These are phyloP conservation scores for Drosophila repletoides DNA, from an alignment of 1,140 invertebrate species.

Conservation along the genomic window DNA sequence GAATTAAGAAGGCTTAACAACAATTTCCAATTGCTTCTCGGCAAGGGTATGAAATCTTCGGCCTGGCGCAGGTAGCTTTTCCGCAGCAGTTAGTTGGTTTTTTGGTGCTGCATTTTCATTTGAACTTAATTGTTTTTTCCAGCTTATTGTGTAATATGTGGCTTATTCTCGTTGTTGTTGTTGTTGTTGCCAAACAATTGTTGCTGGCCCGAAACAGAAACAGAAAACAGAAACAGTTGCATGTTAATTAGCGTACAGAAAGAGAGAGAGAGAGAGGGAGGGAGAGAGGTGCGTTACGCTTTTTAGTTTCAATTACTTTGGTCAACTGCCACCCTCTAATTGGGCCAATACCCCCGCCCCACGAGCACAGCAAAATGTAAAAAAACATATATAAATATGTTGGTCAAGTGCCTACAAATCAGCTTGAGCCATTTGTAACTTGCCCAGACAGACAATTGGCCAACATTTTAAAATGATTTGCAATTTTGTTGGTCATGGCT, in stretches of 20 bases:
- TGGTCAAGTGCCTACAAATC: conserved; percentile 9
- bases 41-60: no score
- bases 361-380: no score
- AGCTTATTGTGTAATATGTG: not conserved
- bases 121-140: conserved; percentile 46
- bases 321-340: conserved; percentile 12
- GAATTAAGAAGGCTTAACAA: no score
- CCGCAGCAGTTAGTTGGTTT: conserved; percentile 2
- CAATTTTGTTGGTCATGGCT: conserved; percentile 37
- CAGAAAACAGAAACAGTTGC: conserved; percentile 59
- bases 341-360: no score
- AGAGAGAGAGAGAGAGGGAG: not conserved
- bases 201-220: no score
- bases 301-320: conserved; percentile 53
- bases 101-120: conserved; percentile 23
- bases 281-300: conserved; percentile 35
- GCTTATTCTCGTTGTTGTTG: no score
- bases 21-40: no score
- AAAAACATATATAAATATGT: no score
- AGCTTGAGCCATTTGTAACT: not conserved
- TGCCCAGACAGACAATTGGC: conserved; percentile 4
- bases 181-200: no score
- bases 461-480: conserved; percentile 16
- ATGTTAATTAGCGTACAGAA: conserved; percentile 48
- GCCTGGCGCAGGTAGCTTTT: no score